Evolutionary conservation across 2,113 vertebrate genomes (phyloP).

Genomic region (Uria aalge): DNA sequence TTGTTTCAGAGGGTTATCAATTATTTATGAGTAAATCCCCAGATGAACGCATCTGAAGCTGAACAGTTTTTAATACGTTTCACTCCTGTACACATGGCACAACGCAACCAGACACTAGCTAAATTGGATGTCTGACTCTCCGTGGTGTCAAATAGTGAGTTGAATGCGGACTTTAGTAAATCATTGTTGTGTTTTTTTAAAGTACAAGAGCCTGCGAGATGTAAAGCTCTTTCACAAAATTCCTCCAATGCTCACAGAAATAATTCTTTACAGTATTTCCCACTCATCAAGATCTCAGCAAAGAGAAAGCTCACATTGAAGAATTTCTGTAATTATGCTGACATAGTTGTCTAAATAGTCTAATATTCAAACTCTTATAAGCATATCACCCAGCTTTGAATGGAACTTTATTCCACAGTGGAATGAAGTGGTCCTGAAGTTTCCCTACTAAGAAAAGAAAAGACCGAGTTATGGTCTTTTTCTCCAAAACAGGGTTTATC

Average conservation of each 20-base stretch:
- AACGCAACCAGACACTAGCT: background rate
- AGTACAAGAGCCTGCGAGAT: background rate
- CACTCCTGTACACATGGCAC: background rate
- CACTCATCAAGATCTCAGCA: background rate
- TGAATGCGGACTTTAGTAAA: background rate
- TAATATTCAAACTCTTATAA: background rate
- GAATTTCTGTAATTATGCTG: background rate
- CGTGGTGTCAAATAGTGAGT: background rate
- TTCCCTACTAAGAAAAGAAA: background rate
- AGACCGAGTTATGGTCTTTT: background rate
- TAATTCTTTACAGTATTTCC: background rate
- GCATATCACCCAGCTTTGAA: background rate
- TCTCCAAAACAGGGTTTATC: background rate
- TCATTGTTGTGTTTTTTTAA: background rate
- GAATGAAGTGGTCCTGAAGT: background rate
- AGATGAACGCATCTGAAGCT: background rate
- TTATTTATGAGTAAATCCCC: slow-evolving; percentile 56
- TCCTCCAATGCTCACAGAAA: background rate
- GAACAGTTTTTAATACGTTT: slow-evolving; percentile 22
- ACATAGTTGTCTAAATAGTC: background rate
- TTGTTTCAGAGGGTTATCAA: slow-evolving; percentile 34
- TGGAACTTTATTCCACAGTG: background rate
- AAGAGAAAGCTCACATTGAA: background rate
- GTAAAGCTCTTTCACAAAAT: background rate
- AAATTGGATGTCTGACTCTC: background rate